A percentile compares a stretch with the other conserved stretches of the same genome.
phyloP scores from a whole-genome alignment of 2,113 vertebrate species.

The Isichthys henryi region DNA sequence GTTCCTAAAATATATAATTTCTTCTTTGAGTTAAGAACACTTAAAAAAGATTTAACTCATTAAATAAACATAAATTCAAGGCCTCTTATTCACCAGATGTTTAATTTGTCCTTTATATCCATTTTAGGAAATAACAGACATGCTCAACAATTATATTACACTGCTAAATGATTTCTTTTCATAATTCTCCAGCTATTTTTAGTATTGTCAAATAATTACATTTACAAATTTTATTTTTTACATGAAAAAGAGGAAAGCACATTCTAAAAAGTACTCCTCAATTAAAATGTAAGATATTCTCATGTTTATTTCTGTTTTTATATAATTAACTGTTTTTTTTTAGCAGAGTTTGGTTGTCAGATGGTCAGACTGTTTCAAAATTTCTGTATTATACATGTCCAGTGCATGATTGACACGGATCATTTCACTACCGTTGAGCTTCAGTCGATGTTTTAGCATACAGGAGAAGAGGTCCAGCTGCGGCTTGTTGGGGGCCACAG shows the following conservation, averaged over 20 bases:
- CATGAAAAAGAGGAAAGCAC: conserved; percentile 65
- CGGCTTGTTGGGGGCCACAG: conserved; percentile 85
- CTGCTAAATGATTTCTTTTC: conserved; percentile 49
- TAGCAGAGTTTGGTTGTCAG: conserved; percentile 98
- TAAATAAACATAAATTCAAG: conserved; percentile 72
- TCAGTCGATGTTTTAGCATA: conserved; percentile 98
- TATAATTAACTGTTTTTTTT: conserved; percentile 32
- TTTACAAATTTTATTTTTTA: conserved; percentile 83
- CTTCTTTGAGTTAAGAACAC: background rate
- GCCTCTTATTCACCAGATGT: conserved; percentile 70
- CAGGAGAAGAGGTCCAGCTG: conserved; percentile 98
- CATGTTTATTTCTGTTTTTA: conserved; percentile 16
- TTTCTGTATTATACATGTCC: conserved; percentile 98
- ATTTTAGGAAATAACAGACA: conserved; percentile 83
- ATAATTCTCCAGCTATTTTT: conserved; percentile 56
- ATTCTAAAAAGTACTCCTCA: conserved; percentile 29
- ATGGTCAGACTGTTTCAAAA: conserved; percentile 97
- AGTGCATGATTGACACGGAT: conserved; percentile 94
- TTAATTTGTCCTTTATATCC: conserved; percentile 63
- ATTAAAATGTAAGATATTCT: conserved; percentile 44
- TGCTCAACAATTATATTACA: conserved; percentile 79
- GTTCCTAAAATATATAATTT: conserved; percentile 1
- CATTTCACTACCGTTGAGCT: conserved; percentile 97
- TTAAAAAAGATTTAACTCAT: conserved; percentile 54
- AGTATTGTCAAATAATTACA: conserved; percentile 80